Evolutionary conservation across 2,797 vertebrate genomes (phyloP).

Genomic region (Danio aesculapii): DNA sequence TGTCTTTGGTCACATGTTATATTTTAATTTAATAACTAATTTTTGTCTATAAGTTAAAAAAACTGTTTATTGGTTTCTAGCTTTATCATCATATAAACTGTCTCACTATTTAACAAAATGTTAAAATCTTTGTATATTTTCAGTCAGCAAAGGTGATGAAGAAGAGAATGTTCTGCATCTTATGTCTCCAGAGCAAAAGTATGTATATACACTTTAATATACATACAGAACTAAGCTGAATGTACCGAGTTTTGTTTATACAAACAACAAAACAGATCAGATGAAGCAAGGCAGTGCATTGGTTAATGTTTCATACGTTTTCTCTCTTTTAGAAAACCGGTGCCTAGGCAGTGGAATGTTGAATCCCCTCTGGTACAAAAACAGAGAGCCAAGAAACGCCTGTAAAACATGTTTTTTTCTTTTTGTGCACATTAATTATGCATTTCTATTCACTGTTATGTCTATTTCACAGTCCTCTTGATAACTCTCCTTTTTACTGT

Average conservation of each 20-base stretch:
- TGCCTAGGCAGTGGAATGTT: conserved; percentile 58
- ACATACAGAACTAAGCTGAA: neutral
- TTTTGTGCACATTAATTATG: neutral
- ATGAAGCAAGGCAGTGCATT: neutral
- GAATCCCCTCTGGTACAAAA: conserved; percentile 55
- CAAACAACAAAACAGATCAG: neutral
- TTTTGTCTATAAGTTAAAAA: neutral
- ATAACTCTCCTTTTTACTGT: neutral
- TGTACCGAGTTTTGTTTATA: neutral
- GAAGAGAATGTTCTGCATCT: conserved; percentile 62
- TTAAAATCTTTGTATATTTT: neutral
- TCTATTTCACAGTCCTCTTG: neutral
- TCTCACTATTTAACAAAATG: neutral
- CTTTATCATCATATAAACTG: neutral
- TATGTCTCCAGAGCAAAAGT: conserved; percentile 68
- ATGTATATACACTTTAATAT: conserved; percentile 47
- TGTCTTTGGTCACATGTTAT: neutral
- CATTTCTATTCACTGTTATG: neutral
- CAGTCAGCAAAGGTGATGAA: conserved; percentile 4
- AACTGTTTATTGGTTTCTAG: neutral
- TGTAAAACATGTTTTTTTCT: neutral
- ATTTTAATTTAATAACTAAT: neutral
- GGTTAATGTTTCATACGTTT: neutral
- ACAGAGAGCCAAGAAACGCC: conserved; percentile 32
- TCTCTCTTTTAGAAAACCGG: conserved; percentile 39